These are phyloP conservation scores for Cyprinella venusta DNA, from an alignment of 2,797 vertebrate species.

Conservation along the genomic window DNA sequence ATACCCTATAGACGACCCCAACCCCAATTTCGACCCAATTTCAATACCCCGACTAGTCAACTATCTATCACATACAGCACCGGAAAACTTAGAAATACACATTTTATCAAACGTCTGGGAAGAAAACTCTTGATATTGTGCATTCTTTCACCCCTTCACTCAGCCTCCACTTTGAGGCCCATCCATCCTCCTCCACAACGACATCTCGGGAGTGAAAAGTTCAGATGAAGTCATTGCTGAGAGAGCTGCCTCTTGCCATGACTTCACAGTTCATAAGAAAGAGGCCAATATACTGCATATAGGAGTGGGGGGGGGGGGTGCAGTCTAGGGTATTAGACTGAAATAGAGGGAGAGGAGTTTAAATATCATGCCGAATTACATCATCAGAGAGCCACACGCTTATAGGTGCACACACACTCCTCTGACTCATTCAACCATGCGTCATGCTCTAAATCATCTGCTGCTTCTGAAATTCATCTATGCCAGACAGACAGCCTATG, in stretches of 20 bases:
- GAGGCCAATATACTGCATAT: slow-evolving; percentile 55
- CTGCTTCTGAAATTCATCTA: slow-evolving; percentile 11
- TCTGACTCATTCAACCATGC: slow-evolving; percentile 52
- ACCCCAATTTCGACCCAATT: not conserved
- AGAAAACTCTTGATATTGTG: slow-evolving; percentile 4
- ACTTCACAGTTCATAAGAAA: slow-evolving; percentile 66
- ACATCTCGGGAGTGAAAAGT: slow-evolving; percentile 64
- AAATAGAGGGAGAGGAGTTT: slow-evolving; percentile 64
- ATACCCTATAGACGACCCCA: not conserved
- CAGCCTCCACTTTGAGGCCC: slow-evolving; percentile 30
- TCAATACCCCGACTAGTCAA: not conserved
- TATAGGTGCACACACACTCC: slow-evolving; percentile 1
- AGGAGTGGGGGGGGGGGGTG: not conserved
- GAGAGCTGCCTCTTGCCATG: slow-evolving; percentile 62
- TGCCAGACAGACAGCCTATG: slow-evolving; percentile 32
- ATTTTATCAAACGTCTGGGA: not conserved
- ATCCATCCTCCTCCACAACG: slow-evolving; percentile 28
- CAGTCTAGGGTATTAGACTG: slow-evolving; percentile 49
- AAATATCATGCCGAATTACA: slow-evolving; percentile 75
- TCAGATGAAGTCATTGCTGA: slow-evolving; percentile 73
- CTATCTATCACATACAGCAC: not conserved
- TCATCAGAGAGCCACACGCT: slow-evolving; percentile 66
- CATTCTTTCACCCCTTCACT: slow-evolving; percentile 56
- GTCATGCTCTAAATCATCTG: slow-evolving; percentile 6
- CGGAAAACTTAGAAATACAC: not conserved